phyloP scores from a whole-genome alignment of 2,113 vertebrate genomes.

The Sus scrofa region T2T-Sscrofa CM000820.6:55748001-55748500 shows the following conservation, averaged over 20 bases:
- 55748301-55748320: too few relatives aligned
- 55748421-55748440: too few relatives aligned
- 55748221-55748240: neutral
- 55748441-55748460: too few relatives aligned
- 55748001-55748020: neutral
- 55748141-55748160: neutral
- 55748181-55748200: neutral
- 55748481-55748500: too few relatives aligned
- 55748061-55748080: neutral
- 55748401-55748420: too few relatives aligned
- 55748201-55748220: neutral
- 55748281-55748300: slow-evolving; percentile 7
- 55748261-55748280: slow-evolving; percentile 15
- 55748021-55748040: slow-evolving; percentile 16
- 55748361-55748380: too few relatives aligned
- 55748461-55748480: too few relatives aligned
- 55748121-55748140: neutral
- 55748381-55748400: too few relatives aligned
- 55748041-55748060: neutral
- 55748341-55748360: too few relatives aligned
- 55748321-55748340: too few relatives aligned
- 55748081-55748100: neutral
- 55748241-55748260: neutral
- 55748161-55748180: neutral
- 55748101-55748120: slow-evolving; percentile 25